Evolutionary conservation across 2,113 vertebrate species (phyloP), one percentile per base, ranked within the genome.

Genomic region (Mohoua ochrocephala): DNA sequence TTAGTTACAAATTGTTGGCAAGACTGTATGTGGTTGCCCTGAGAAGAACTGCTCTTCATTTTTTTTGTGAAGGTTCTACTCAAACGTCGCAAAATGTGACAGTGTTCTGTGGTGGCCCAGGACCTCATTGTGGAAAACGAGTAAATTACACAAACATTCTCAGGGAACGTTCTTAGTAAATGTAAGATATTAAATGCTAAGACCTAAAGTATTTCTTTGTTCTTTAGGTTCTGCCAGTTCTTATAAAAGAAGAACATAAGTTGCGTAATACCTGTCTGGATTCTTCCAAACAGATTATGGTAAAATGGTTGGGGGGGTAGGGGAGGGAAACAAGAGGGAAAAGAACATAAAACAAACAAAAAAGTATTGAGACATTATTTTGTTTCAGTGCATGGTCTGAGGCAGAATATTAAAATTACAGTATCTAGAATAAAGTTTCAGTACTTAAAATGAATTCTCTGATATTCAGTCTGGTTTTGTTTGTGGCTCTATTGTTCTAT

Each of bases 171-270:
- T 39, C 18, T 53, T 69, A 22, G 44, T 64, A 84, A 80, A 49
- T 26, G 22, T 11, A 28, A 56, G 4, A 14, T 87, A 9, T 65
- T 39, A 84, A 91, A 73, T 82, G 31, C 41, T 69, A 59, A 94
- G 42, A 54, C 44, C 30, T 75, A 24, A 91, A 70, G 18, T 87
- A 54, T 35, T 8, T 24, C 81, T 90, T 96, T 27, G 7, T 97
- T 70, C 33, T 86, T 70, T 76, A 98, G 97, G 89, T 97, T 81
- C 90, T 97, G n/a, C 94, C 97, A 47, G 94, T 97, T 83, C 95
- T 96, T 74, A 98, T 98, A 91, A 98, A 98, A 73, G 97, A 98
- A 82, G 97, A 98, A n/a, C 97, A 97, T 68, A 97, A 96, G 77
- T 60, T 98, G 83, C 94, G 85, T 63, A 96, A 91, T 82, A 78